Conservation (phyloP, 1,140 invertebrate species). For the Leguminivora glycinivorella region DNA sequence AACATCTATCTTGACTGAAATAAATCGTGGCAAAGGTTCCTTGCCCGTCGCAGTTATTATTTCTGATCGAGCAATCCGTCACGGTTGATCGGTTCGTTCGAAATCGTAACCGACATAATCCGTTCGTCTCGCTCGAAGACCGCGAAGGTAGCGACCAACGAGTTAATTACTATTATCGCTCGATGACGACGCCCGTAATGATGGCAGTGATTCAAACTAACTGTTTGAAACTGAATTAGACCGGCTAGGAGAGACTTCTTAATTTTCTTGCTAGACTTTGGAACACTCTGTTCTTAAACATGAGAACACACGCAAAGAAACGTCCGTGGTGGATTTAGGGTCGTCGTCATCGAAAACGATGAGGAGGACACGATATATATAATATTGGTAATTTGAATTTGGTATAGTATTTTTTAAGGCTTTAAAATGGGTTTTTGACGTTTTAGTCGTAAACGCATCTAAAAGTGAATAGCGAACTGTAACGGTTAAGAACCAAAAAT, state of each 20-base stretch:
- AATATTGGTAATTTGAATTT: too few species aligned
- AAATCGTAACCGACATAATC: constrained; percentile 44
- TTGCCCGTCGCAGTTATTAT: constrained; percentile 43
- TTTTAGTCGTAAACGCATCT: too few species aligned
- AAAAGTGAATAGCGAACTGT: too few species aligned
- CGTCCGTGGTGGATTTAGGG: too few species aligned
- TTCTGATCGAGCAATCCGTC: constrained; percentile 49
- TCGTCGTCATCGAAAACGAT: too few species aligned
- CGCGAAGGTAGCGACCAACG: constrained; percentile 1
- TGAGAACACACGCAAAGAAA: too few species aligned
- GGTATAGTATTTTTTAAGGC: too few species aligned
- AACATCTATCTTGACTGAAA: not conserved
- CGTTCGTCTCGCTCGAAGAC: constrained; percentile 39
- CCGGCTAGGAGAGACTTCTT: not conserved
- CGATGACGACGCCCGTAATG: not conserved
- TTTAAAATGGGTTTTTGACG: too few species aligned
- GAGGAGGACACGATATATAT: too few species aligned
- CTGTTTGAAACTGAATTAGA: not conserved
- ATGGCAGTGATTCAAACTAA: not conserved
- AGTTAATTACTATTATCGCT: constrained; percentile 2
- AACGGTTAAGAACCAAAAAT: too few species aligned
- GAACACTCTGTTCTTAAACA: not conserved
- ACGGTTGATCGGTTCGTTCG: constrained; percentile 45
- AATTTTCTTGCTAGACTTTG: not conserved
- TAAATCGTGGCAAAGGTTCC: not conserved